Evolutionary conservation across 2,113 vertebrate genomes (phyloP), one percentile per base, ranked within the genome.

Genomic region (Dermatemys mawii): DNA sequence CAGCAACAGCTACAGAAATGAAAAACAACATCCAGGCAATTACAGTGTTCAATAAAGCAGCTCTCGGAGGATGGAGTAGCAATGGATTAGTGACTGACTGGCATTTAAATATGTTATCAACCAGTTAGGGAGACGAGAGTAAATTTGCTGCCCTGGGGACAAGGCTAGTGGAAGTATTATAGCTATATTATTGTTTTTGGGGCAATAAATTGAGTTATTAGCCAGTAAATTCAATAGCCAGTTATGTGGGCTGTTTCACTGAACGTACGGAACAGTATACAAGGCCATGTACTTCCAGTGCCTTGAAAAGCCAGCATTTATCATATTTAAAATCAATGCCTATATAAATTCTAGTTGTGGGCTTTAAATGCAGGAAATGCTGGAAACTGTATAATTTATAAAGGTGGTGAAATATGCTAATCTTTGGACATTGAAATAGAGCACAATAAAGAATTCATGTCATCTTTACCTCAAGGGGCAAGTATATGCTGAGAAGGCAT

Each of bases 1-100:
- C 97, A 97, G 97, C 95, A 98, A 98, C 97, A 97, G 97, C 97
- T 97, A 98, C 97, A 98, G 97, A 98, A 98, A 98, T 98, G 98
- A 98, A 98, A 98, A 98, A 98, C 97, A 98, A 98, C 97, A 98
- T 97, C 97, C 96, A 98, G 95, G 97, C 97, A 98, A 98, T 98
- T 98, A 98, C 96, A 97, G 96, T 97, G 97, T 97, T 98, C 98
- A 98, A 97, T 98, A 98, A 98, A 98, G 94, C 97, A 95, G 95
- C 94, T 98, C 97, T 98, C 96, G 1, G 86, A 97, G 98, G 98
- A 98, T 95, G 94, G 94, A 97, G 96, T 87, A 84, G 97, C 96
- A 86, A 96, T 88, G 96, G 98, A 98, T 98, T 98, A 98, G 97
- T 94, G 97, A 96, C 97, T 97, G 98, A 97, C 96, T 98, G 97